Evolutionary conservation across 1,140 invertebrate genomes (phyloP).

Genomic region (Leguminivora glycinivorella): DNA sequence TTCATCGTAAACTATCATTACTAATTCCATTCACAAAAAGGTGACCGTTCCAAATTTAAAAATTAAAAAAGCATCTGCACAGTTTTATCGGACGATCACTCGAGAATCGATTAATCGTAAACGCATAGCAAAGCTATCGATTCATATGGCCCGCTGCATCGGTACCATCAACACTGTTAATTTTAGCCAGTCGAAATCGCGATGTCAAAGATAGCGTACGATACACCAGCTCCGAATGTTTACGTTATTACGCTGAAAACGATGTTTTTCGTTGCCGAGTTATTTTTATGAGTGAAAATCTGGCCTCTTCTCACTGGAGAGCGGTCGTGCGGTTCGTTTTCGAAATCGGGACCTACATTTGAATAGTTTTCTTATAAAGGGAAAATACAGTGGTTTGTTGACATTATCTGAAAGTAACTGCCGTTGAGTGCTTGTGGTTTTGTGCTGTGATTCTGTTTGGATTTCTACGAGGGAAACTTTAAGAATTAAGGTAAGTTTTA

Average conservation of each 20-base stretch:
- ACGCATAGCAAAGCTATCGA: slow-evolving; percentile 23
- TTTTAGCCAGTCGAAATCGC: slow-evolving; percentile 73
- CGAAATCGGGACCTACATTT: slow-evolving; percentile 32
- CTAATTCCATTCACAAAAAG: slow-evolving; percentile 27
- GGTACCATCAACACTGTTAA: slow-evolving; percentile 58
- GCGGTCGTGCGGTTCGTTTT: slow-evolving; percentile 39
- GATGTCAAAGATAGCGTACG: slow-evolving; percentile 61
- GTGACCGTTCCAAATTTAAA: slow-evolving; percentile 27
- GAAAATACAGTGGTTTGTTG: slow-evolving; percentile 1
- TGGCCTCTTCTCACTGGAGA: slow-evolving; percentile 36
- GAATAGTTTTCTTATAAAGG: slow-evolving; percentile 13
- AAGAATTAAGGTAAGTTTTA: slow-evolving; percentile 26
- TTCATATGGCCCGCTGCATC: slow-evolving; percentile 44
- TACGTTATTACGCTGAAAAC: slow-evolving; percentile 41
- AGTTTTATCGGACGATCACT: slow-evolving; percentile 38
- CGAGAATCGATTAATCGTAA: slow-evolving; percentile 27
- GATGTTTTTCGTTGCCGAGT: slow-evolving; percentile 46
- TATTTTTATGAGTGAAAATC: slow-evolving; percentile 60
- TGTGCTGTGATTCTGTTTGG: slow-evolving; percentile 16
- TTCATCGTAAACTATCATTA: slow-evolving; percentile 1
- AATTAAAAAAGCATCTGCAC: slow-evolving; percentile 35
- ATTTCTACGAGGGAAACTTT: slow-evolving; percentile 17
- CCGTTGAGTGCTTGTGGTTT: slow-evolving; percentile 14
- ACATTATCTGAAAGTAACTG: slow-evolving; percentile 8
- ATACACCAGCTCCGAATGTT: slow-evolving; percentile 40